phyloP scores from a whole-genome alignment of 2,797 vertebrate genomes.

The Rhinogobio ventralis region DNA sequence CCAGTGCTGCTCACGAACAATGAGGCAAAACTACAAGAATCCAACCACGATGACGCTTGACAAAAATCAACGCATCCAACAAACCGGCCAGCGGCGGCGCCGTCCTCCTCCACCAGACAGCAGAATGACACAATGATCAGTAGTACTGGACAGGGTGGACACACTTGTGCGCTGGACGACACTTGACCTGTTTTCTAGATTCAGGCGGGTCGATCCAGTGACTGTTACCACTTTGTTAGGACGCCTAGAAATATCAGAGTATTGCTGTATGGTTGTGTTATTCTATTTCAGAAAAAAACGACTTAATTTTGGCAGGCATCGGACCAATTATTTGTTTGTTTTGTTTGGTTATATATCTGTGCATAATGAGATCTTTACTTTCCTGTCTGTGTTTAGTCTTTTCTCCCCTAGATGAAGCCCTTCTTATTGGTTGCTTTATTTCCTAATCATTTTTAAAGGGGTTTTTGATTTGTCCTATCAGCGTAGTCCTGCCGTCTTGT shows the following conservation, averaged over 20 bases:
- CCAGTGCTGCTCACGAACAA: slow-evolving; percentile 83
- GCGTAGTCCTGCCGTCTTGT: slow-evolving; percentile 49
- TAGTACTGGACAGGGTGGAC: slow-evolving; percentile 69
- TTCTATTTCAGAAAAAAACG: slow-evolving; percentile 14
- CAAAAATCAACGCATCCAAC: slow-evolving; percentile 15
- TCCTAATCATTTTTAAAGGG: not conserved
- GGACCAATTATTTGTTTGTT: slow-evolving; percentile 64
- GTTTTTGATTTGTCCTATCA: slow-evolving; percentile 37
- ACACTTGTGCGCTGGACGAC: not conserved
- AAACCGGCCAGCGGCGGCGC: slow-evolving; percentile 10
- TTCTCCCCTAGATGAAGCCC: slow-evolving; percentile 12
- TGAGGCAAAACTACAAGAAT: slow-evolving; percentile 66
- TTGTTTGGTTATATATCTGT: slow-evolving; percentile 62
- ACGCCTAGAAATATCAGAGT: slow-evolving; percentile 73
- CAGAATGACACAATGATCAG: slow-evolving; percentile 70
- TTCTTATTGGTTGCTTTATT: slow-evolving; percentile 8
- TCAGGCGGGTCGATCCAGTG: slow-evolving; percentile 22
- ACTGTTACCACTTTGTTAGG: slow-evolving; percentile 30
- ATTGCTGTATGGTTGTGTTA: slow-evolving; percentile 65
- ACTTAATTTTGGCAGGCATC: slow-evolving; percentile 53
- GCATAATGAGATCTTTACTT: slow-evolving; percentile 51
- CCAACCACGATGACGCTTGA: slow-evolving; percentile 63
- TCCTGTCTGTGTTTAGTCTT: slow-evolving; percentile 31
- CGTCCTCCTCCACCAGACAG: slow-evolving; percentile 71
- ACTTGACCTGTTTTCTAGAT: slow-evolving; percentile 24